Conservation (phyloP, 2,797 vertebrate species). For the Catharus ustulatus region DNA sequence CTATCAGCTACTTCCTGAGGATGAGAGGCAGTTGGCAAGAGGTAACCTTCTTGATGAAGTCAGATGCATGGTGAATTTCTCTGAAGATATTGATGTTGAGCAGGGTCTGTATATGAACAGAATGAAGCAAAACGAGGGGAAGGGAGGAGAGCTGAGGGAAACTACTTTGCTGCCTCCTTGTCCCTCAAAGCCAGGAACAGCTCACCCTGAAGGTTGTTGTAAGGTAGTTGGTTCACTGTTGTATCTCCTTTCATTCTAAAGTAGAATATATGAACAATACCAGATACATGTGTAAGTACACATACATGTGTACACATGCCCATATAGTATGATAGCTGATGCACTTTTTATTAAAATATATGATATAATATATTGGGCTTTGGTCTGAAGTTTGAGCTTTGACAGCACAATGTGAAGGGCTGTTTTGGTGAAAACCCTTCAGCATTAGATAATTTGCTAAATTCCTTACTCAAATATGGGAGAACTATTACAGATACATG, state of each 20-base stretch:
- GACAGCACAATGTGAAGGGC: neutral
- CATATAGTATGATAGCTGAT: neutral
- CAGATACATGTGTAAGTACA: neutral
- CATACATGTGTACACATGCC: accelerated
- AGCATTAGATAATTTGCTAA: neutral
- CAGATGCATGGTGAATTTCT: neutral
- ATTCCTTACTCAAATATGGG: neutral
- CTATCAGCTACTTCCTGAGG: neutral
- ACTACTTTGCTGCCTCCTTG: neutral
- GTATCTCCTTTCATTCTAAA: neutral
- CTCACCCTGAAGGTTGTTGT: neutral
- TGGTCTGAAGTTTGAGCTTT: neutral
- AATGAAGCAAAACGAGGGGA: neutral
- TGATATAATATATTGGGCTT: neutral
- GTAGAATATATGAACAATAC: neutral
- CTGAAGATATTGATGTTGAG: neutral
- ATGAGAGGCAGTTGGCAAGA: neutral
- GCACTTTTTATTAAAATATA: neutral
- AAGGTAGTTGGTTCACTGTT: neutral
- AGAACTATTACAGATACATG: neutral
- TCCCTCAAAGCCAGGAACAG: neutral
- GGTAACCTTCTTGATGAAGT: neutral
- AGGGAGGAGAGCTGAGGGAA: neutral
- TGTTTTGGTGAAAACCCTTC: neutral
- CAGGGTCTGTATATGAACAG: neutral